phyloP scores from a whole-genome alignment of 2,113 vertebrate genomes.

The Narcine bancroftii region DNA sequence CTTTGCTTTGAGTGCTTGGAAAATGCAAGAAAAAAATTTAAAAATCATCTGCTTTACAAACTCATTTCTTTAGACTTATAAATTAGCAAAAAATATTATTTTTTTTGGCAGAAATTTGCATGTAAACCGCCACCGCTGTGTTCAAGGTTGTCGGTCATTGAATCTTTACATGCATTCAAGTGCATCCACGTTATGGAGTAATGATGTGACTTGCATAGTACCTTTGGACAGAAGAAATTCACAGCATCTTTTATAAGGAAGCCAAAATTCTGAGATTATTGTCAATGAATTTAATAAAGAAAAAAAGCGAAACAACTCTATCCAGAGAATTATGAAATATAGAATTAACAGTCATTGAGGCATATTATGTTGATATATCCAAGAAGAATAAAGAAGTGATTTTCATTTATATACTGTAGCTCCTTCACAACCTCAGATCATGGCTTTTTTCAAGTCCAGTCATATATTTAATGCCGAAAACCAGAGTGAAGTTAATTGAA shows the following conservation, averaged over 20 bases:
- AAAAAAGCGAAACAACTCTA: not conserved
- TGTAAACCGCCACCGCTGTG: not conserved
- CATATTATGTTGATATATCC: no score
- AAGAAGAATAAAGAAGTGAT: no score
- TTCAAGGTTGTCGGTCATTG: not conserved
- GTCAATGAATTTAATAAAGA: not conserved
- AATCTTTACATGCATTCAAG: not conserved
- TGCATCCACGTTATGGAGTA: not conserved
- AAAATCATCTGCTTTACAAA: not conserved
- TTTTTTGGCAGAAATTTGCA: not conserved
- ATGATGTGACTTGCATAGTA: not conserved
- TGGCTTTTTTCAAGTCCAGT: no score
- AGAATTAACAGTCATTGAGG: not conserved
- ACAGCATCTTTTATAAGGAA: not conserved
- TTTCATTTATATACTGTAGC: no score
- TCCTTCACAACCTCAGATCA: no score
- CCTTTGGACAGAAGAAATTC: not conserved
- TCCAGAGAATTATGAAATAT: not conserved
- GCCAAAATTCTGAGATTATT: not conserved
- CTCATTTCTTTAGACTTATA: not conserved
- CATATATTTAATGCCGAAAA: no score
- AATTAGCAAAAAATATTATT: not conserved
- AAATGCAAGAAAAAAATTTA: not conserved
- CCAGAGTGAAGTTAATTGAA: no score
- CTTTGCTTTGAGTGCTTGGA: not conserved